Conservation (phyloP, 2,113 vertebrate species). For the Nothobranchius kuhntae region DNA sequence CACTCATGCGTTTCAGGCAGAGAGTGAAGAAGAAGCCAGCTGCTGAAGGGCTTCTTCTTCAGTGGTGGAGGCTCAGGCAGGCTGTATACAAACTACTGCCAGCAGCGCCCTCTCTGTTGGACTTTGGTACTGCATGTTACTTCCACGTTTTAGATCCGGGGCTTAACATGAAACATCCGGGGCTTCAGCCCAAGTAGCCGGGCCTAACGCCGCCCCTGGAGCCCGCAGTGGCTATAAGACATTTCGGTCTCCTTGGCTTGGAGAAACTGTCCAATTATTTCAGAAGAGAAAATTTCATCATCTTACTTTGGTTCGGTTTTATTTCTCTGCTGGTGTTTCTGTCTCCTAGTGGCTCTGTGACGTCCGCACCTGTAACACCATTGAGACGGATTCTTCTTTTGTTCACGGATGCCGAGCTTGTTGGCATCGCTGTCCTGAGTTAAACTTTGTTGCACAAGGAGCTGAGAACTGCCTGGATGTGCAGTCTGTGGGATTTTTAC, state of each 20-base stretch:
- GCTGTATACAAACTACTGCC: too few species aligned
- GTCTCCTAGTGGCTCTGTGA: not conserved
- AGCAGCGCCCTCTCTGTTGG: too few species aligned
- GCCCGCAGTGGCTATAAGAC: constrained; percentile 4
- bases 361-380: constrained; percentile 26
- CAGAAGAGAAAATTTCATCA: constrained; percentile 41
- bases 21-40: too few species aligned
- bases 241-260: too few species aligned
- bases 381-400: constrained; percentile 1
- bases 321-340: constrained; percentile 18
- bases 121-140: too few species aligned
- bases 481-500: constrained; percentile 25
- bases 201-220: too few species aligned
- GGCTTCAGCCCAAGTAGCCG: too few species aligned
- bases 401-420: not conserved
- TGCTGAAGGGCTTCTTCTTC: too few species aligned
- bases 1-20: too few species aligned
- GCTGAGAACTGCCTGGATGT: constrained; percentile 46
- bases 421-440: not conserved
- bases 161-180: too few species aligned
- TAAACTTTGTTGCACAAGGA: constrained; percentile 28
- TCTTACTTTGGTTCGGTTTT: constrained; percentile 9
- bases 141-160: too few species aligned
- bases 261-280: constrained; percentile 7
- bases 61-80: too few species aligned